phyloP scores from a whole-genome alignment of 2,797 vertebrate genomes.

The Thunnus albacares region DNA sequence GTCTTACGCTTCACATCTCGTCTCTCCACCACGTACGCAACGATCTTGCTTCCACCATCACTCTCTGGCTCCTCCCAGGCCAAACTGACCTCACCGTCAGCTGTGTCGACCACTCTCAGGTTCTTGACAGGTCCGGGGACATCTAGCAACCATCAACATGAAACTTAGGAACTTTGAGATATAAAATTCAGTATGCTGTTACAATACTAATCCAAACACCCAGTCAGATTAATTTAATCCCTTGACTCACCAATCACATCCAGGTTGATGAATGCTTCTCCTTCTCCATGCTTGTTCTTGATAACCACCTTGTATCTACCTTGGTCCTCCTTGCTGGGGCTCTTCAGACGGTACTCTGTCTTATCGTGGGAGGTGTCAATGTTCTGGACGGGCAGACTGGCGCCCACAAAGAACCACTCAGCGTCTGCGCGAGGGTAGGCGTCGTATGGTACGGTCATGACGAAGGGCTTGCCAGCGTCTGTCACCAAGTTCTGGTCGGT shows the following conservation, averaged over 20 bases:
- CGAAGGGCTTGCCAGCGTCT: conserved; percentile 94
- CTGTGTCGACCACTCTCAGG: conserved; percentile 93
- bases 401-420: conserved; percentile 92
- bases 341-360: conserved; percentile 92
- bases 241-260: conserved; percentile 93
- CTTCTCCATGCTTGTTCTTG: conserved; percentile 96
- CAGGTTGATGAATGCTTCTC: conserved; percentile 94
- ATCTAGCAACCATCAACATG: conserved; percentile 81
- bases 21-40: conserved; percentile 94
- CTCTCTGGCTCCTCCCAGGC: conserved; percentile 97
- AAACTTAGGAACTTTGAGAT: not conserved
- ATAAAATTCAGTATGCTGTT: not conserved
- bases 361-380: conserved; percentile 92
- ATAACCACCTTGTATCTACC: conserved; percentile 94
- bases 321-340: conserved; percentile 92
- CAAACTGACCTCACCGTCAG: conserved; percentile 96
- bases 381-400: conserved; percentile 90
- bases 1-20: conserved; percentile 96
- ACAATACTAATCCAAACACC: not conserved
- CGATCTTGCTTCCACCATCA: conserved; percentile 97
- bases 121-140: conserved; percentile 96
- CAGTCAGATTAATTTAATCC: not conserved
- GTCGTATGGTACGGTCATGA: conserved; percentile 95
- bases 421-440: conserved; percentile 96
- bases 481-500: conserved; percentile 96